Evolutionary conservation across 2,888 invertebrate species (phyloP), one percentile per base, ranked within the genome.

Genomic region (Folsomia manolachei): DNA sequence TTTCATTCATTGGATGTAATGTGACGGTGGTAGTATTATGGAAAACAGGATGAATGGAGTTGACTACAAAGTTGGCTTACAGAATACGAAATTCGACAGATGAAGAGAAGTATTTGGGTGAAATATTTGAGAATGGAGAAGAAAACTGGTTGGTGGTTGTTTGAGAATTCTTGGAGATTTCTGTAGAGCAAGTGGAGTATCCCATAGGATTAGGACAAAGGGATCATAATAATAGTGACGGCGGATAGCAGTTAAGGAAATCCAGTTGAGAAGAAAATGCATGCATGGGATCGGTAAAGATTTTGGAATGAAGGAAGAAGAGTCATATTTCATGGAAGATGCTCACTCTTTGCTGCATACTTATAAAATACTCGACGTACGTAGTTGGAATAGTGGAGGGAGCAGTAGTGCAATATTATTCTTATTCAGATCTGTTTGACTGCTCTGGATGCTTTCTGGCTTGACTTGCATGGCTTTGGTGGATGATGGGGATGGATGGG

Each of bases 181-280:
- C n/a, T n/a, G n/a, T n/a, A 64, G 63, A 52, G 24, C 25, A 60
- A 69, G 69, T 53, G 63, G 70, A 69, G 72, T 71, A 70, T 76
- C 78, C 75, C 76, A 74, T 69, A 78, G 78, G 78, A 78, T 78
- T 78, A 78, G 76, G 78, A 76, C 76, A 74, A 76, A 75, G 75
- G 73, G 74, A 76, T 75, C 73, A 77, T 77, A 69, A 73, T 76
- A 75, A 76, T 66, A 74, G 74, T 72, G 70, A 71, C 70, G 69
- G 76, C 74, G 76, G 75, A 75, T 75, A 73, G 74, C 75, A 74
- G 75, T 73, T 77, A 78, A 73, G 73, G 73, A 74, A 69, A 64
- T 9, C 69, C 66, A 63, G 69, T 69, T 71, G 66, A 62, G n/a
- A 27, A 71, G 27, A 66, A 56, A 7, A 56, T 56, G 56, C 56